Base-by-base conservation (phyloP, 2,113 vertebrate genomes). In the Platichthys flesus region DNA sequence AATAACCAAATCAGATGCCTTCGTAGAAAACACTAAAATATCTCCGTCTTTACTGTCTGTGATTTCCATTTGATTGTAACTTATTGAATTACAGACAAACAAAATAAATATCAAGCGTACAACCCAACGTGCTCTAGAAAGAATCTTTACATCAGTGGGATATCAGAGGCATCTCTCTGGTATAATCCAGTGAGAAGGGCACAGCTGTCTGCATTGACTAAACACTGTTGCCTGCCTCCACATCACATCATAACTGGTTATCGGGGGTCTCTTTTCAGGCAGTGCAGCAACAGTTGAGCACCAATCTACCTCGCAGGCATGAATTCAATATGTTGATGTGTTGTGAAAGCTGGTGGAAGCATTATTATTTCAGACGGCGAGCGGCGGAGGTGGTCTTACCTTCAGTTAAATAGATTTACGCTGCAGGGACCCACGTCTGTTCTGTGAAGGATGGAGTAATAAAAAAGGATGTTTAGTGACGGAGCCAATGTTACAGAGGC, bases 211-310 rank as follows among this genome's bases (percentile, higher is more conserved):
- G 67, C 85, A 85, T 85, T 74, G 77, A 90, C 85, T 83, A 68
- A 87, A 87, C 85, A 89, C 67, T 74, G 78, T 68, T 84, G 81
- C 83, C 84, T 85, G 84, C 76, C 76, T 89, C 83, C 82, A 62
- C 77, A 81, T 87, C 85, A 55, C 81, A 84, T 83, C 85, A 76
- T 77, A 78, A 89, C 83, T 82, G 24, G 61, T 88, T 78, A 91
- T 91, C 88, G 78, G 82, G 64, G 68, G 64, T 42, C 15, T 86
- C 75, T 85, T 90, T 88, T 87, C 85, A 87, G 80, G 85, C 81
- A 75, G 55, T 70, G 52, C 76, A 81, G 81, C 82, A 91, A 88
- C 87, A 93, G 89, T 90, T 93, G 78, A 85, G 86, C 26, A 26
- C 28, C 2, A 9, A 31, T 81, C 51, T 64, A 68, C 84, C 69